These are phyloP conservation scores for Tenthredo mesomela DNA, from an alignment of 2,888 invertebrate genomes.

Conservation along the genomic window DNA sequence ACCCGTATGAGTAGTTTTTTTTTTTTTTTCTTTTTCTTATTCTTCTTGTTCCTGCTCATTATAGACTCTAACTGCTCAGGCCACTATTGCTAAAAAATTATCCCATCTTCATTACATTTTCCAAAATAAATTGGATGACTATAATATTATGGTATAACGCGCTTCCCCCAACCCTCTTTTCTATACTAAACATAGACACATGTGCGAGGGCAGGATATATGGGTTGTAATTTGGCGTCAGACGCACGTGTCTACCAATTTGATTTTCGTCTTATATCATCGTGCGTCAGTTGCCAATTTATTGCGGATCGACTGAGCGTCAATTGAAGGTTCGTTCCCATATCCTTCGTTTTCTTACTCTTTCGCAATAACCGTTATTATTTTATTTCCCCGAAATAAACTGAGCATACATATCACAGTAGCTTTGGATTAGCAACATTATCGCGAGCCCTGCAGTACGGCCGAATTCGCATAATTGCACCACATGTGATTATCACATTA, in stretches of 20 bases:
- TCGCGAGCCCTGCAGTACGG: background rate
- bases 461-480: background rate
- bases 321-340: background rate
- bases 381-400: background rate
- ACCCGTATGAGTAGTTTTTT: background rate
- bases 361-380: conserved; percentile 8
- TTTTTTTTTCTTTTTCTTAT: too few relatives aligned
- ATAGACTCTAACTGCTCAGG: too few relatives aligned
- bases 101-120: background rate
- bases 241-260: conserved; percentile 27
- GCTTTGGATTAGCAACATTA: background rate
- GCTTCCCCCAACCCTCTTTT: background rate
- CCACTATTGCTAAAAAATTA: background rate
- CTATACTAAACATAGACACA: background rate
- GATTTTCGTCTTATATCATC: conserved; percentile 7
- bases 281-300: conserved; percentile 15
- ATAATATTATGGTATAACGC: background rate
- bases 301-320: background rate
- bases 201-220: conserved; percentile 17
- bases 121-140: background rate
- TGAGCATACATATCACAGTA: background rate
- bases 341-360: background rate
- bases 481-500: background rate
- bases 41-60: too few relatives aligned
- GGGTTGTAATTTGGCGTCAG: conserved; percentile 29